These are phyloP conservation scores for Hydra vulgaris DNA, from an alignment of 30 jellyfish, hydroid and myxozoan species.

Conservation along the genomic window DNA sequence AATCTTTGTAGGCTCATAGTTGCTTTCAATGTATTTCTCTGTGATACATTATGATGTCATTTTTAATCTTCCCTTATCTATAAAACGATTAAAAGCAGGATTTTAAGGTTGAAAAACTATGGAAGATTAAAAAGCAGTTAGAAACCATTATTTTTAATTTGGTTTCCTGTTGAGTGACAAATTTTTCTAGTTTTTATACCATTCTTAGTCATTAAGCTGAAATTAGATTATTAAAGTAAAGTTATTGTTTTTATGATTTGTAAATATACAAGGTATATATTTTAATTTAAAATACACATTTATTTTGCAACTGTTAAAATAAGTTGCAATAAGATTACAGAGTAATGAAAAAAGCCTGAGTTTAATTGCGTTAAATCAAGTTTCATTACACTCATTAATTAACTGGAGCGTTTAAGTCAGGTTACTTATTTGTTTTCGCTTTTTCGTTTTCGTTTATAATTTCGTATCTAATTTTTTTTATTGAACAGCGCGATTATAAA, in stretches of 20 bases:
- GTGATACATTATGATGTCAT: not conserved
- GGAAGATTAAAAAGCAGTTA: not conserved
- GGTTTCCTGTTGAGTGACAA: not conserved
- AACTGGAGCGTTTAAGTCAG: not conserved
- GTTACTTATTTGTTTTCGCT: too few relatives aligned
- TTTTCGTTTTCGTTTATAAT: too few relatives aligned
- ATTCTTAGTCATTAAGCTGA: too few relatives aligned
- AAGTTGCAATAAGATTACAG: too few relatives aligned
- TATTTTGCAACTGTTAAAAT: too few relatives aligned
- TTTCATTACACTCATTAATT: not conserved
- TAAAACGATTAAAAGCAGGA: too few relatives aligned
- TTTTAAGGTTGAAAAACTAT: too few relatives aligned
- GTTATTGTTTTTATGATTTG: too few relatives aligned
- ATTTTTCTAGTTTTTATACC: not conserved
- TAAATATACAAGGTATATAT: too few relatives aligned
- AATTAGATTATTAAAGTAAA: too few relatives aligned
- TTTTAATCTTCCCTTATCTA: too few relatives aligned
- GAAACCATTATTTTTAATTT: not conserved
- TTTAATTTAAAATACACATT: too few relatives aligned
- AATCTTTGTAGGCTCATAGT: not conserved
- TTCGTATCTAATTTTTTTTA: not conserved
- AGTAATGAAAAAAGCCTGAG: not conserved
- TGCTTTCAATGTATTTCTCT: not conserved
- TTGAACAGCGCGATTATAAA: not conserved
- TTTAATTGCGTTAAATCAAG: not conserved